Conservation (phyloP, 1,140 invertebrate genomes). For the Latrodectus geometricus region DNA sequence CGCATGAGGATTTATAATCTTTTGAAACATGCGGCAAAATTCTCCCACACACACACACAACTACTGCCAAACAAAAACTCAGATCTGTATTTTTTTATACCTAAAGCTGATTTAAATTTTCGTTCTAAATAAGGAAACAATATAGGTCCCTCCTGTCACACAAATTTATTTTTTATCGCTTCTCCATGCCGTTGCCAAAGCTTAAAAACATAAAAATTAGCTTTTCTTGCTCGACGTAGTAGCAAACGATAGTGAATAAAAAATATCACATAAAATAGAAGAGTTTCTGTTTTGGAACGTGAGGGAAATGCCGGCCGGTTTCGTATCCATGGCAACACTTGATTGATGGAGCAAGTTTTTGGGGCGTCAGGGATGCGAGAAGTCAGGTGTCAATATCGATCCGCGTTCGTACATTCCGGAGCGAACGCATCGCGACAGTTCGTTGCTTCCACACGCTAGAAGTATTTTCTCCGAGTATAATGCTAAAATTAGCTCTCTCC, state of each 20-base stretch:
- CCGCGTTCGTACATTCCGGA: conserved; percentile 10
- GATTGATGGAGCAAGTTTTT: conserved; percentile 32
- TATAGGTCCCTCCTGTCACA: too few species aligned
- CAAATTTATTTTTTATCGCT: not conserved
- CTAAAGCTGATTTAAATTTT: too few species aligned
- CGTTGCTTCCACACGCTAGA: not conserved
- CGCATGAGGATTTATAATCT: too few species aligned
- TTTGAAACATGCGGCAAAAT: too few species aligned
- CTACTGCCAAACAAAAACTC: too few species aligned
- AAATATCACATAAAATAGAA: not conserved
- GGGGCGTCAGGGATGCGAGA: conserved; percentile 27
- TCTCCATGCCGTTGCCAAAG: not conserved
- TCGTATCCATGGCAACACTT: conserved; percentile 2
- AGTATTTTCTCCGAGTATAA: not conserved
- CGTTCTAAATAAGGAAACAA: too few species aligned
- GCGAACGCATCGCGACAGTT: conserved; percentile 1
- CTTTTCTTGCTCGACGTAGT: not conserved
- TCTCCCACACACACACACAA: too few species aligned
- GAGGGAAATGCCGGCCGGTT: not conserved
- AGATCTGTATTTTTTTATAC: too few species aligned
- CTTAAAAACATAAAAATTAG: not conserved
- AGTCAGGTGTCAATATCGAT: conserved; percentile 33
- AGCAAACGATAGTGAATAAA: not conserved
- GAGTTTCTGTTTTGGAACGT: conserved; percentile 11
- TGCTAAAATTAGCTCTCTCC: not conserved